Conservation (phyloP, 2,113 vertebrate species). For the Apistogramma diplotaenia region DNA sequence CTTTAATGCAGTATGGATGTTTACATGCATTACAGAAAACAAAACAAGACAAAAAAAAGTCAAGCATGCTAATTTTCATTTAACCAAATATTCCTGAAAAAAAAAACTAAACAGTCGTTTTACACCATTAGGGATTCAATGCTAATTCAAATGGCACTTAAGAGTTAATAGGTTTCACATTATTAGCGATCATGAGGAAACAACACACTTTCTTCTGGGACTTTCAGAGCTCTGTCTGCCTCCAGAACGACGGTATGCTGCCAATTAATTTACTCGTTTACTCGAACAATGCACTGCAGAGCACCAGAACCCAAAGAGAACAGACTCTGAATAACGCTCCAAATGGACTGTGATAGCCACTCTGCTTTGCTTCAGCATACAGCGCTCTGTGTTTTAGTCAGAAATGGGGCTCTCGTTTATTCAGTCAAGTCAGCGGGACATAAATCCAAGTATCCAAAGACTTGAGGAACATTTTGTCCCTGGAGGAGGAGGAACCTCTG, state of each 20-base stretch:
- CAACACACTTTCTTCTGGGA: not conserved
- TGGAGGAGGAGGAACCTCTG: not conserved
- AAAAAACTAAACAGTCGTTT: not conserved
- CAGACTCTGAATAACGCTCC: not conserved
- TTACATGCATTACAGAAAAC: not conserved
- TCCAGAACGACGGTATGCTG: not conserved
- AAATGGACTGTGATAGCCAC: not conserved
- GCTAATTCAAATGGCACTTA: not conserved
- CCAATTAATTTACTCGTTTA: not conserved
- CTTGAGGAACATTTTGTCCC: not conserved
- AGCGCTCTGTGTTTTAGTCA: not conserved
- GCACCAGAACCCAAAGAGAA: not conserved
- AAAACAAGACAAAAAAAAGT: not conserved
- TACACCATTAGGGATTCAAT: not conserved
- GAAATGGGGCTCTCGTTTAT: not conserved
- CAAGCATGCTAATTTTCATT: not conserved
- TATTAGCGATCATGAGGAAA: not conserved
- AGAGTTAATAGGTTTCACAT: not conserved
- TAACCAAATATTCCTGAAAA: not conserved
- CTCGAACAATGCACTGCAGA: not conserved
- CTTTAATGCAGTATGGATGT: too few species aligned
- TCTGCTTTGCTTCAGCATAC: not conserved
- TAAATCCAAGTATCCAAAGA: not conserved
- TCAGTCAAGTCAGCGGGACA: not conserved
- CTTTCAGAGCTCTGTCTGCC: not conserved